Percentiles rank a stretch among this genome's conserved stretches.
phyloP scores from a whole-genome alignment of 2,888 invertebrate genomes.

The Celastrina argiolus region DNA sequence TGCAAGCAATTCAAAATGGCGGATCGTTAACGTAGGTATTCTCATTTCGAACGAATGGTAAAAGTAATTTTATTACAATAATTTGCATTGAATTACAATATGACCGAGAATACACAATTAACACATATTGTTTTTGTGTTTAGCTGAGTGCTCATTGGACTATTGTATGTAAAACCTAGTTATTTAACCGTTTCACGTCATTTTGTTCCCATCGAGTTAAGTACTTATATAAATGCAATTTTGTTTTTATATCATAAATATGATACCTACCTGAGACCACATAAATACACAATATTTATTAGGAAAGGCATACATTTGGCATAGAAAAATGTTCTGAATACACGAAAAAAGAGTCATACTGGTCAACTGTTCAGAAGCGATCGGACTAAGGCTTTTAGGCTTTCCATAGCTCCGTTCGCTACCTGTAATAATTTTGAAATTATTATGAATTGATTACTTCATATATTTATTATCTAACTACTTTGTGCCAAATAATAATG shows the following conservation, averaged over 20 bases:
- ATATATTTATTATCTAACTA: too few species aligned
- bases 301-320: too few species aligned
- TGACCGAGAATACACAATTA: slow-evolving; percentile 21
- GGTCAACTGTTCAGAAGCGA: too few species aligned
- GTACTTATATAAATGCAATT: neutral
- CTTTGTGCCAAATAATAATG: too few species aligned
- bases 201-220: too few species aligned
- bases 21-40: slow-evolving; percentile 4
- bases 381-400: too few species aligned
- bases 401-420: too few species aligned
- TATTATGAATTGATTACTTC: too few species aligned
- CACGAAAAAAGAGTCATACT: too few species aligned
- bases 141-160: slow-evolving; percentile 7
- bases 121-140: slow-evolving; percentile 15
- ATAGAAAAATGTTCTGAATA: too few species aligned
- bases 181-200: slow-evolving; percentile 10
- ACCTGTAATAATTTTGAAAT: too few species aligned
- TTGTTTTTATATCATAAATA: neutral
- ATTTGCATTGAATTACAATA: slow-evolving; percentile 14
- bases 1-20: slow-evolving; percentile 20
- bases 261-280: neutral
- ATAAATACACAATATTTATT: too few species aligned
- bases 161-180: slow-evolving; percentile 14
- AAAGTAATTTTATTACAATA: slow-evolving; percentile 14
- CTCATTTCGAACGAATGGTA: slow-evolving; percentile 9